Evolutionary conservation across 2,113 vertebrate genomes (phyloP).

Genomic region (Eudyptes chrysolophus): DNA sequence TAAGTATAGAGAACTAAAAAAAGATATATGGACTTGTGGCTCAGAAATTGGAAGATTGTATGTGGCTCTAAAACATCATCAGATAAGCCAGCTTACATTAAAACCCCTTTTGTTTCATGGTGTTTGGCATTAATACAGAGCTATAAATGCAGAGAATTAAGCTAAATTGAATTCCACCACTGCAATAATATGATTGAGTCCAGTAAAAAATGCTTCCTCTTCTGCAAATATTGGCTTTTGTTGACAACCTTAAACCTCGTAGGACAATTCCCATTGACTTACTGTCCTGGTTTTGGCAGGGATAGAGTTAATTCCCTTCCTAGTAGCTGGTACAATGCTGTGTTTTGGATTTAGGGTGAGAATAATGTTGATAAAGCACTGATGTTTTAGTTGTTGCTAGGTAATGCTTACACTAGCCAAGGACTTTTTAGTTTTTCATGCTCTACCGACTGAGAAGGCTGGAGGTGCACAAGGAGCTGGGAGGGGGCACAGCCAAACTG

Average conservation of each 20-base stretch:
- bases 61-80: background rate
- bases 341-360: too few species aligned
- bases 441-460: too few species aligned
- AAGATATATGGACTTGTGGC: background rate
- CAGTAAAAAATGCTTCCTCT: background rate
- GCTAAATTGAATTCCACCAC: background rate
- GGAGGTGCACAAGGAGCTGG: too few species aligned
- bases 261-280: background rate
- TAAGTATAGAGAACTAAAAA: background rate
- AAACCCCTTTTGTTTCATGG: background rate
- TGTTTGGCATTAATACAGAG: background rate
- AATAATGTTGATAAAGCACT: too few species aligned
- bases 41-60: background rate
- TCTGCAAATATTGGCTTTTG: background rate
- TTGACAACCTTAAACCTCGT: background rate
- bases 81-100: background rate
- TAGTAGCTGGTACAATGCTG: too few species aligned
- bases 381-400: too few species aligned
- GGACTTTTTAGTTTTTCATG: too few species aligned
- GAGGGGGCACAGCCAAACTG: too few species aligned
- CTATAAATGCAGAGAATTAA: background rate
- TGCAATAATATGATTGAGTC: background rate
- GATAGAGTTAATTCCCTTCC: too few species aligned
- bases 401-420: too few species aligned
- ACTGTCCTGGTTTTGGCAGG: too few species aligned